phyloP scores from a whole-genome alignment of 1,140 invertebrate species.

The Zaprionus camerounensis region DNA sequence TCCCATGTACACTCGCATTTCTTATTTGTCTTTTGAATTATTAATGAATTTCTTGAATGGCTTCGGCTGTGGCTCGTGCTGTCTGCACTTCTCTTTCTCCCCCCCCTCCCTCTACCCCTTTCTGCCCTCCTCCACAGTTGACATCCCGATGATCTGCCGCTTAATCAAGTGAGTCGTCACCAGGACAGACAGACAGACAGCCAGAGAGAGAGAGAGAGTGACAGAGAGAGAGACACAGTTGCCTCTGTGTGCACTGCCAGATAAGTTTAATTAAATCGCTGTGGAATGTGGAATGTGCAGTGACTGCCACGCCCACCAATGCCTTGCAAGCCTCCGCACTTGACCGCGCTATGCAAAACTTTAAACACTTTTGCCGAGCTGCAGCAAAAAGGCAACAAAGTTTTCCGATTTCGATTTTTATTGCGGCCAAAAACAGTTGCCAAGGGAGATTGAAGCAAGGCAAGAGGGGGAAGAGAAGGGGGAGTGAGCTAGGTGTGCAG shows the following conservation, averaged over 20 bases:
- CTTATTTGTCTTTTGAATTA: conserved; percentile 72
- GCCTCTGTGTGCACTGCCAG: conserved; percentile 17
- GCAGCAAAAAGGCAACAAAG: conserved; percentile 42
- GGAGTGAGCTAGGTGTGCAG: not conserved
- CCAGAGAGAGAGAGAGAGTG: not conserved
- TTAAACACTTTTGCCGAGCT: conserved; percentile 49
- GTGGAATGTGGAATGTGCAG: conserved; percentile 44
- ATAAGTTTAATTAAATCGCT: conserved; percentile 77
- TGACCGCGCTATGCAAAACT: conserved; percentile 45
- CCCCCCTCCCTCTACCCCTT: not conserved
- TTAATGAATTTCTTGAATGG: conserved; percentile 62
- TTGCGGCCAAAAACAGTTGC: conserved; percentile 43
- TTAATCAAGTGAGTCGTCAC: conserved; percentile 60
- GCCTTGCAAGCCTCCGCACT: not conserved
- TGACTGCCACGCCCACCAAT: conserved; percentile 18
- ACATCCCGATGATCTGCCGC: conserved; percentile 50
- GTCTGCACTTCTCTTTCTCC: not conserved
- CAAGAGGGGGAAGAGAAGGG: not conserved
- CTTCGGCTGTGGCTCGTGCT: conserved; percentile 10
- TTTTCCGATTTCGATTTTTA: conserved; percentile 79
- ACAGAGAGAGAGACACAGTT: not conserved
- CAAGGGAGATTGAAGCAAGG: conserved; percentile 22
- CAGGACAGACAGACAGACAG: not conserved
- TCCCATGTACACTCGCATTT: conserved; percentile 30
- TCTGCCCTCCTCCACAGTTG: not conserved